These are phyloP conservation scores for Brevimyrus niger DNA, from an alignment of 2,113 vertebrate species.

Conservation along the genomic window DNA sequence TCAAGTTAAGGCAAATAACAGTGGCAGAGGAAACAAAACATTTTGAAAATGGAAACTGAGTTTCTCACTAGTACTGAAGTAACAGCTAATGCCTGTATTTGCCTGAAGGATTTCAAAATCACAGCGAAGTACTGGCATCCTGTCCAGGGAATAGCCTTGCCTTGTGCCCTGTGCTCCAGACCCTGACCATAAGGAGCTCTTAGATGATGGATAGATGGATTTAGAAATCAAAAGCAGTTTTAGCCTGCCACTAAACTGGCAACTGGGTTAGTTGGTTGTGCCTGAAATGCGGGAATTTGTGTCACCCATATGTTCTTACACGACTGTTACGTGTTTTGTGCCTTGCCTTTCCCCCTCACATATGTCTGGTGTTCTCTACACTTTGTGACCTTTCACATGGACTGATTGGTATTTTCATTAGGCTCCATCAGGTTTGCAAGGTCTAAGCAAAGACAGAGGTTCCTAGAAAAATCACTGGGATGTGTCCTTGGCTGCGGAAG, in stretches of 20 bases:
- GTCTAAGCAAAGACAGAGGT: background rate
- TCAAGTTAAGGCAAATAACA: background rate
- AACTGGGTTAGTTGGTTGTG: background rate
- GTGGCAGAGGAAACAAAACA: background rate
- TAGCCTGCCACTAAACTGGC: background rate
- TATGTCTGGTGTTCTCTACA: background rate
- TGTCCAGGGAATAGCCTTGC: background rate
- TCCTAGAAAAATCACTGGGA: background rate
- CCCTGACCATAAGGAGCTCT: background rate
- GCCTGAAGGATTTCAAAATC: background rate
- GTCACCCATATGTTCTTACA: background rate
- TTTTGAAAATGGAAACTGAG: background rate
- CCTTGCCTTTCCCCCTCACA: background rate
- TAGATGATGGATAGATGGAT: background rate
- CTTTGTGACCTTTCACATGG: background rate
- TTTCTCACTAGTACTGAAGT: background rate
- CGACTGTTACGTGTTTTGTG: background rate
- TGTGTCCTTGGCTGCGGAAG: background rate
- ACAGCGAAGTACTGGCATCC: background rate
- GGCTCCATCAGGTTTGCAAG: background rate
- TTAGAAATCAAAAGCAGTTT: background rate
- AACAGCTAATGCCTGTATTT: background rate
- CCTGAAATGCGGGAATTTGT: background rate
- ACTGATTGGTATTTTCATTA: background rate
- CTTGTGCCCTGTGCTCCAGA: background rate